Evolutionary conservation across 1,140 invertebrate genomes (phyloP).

Genomic region (Prorops nasuta): DNA sequence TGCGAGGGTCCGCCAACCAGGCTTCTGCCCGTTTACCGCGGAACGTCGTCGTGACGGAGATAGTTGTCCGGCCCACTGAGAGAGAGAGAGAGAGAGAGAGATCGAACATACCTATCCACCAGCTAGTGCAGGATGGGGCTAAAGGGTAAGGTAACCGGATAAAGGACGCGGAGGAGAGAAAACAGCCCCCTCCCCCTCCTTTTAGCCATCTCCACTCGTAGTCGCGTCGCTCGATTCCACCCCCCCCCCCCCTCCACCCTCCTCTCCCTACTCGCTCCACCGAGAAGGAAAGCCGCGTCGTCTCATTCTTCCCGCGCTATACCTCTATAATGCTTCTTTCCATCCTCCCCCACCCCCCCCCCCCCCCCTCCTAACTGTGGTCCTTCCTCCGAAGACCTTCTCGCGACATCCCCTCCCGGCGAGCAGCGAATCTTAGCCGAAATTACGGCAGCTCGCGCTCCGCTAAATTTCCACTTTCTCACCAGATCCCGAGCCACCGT

Average conservation of each 20-base stretch:
- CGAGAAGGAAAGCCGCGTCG: conserved; percentile 1
- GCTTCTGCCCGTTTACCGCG: conserved; percentile 36
- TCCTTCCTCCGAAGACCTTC: conserved; percentile 21
- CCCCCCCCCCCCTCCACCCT: neutral
- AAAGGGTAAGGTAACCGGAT: too few species aligned
- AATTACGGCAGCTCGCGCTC: conserved; percentile 26
- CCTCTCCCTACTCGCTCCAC: conserved; percentile 1
- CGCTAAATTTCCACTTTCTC: conserved; percentile 42
- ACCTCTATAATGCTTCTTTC: conserved; percentile 12
- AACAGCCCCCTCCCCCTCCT: conserved; percentile 13
- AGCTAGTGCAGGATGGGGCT: too few species aligned
- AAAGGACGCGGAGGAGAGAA: neutral
- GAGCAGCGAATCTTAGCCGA: conserved; percentile 6
- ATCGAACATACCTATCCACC: too few species aligned
- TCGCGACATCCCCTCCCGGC: conserved; percentile 19
- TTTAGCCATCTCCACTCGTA: conserved; percentile 18
- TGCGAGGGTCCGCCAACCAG: conserved; percentile 39
- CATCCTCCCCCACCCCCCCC: conserved; percentile 38
- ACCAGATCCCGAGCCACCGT: conserved; percentile 31
- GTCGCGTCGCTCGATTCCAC: conserved; percentile 4
- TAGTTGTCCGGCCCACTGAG: neutral
- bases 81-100: conserved; percentile 10
- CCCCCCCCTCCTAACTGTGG: neutral
- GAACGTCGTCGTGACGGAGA: conserved; percentile 12
- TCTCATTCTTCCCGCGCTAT: conserved; percentile 30